Evolutionary conservation across 1,140 invertebrate genomes (phyloP), one percentile per base, ranked within the genome.

Genomic region (Oedothorax gibbosus): DNA sequence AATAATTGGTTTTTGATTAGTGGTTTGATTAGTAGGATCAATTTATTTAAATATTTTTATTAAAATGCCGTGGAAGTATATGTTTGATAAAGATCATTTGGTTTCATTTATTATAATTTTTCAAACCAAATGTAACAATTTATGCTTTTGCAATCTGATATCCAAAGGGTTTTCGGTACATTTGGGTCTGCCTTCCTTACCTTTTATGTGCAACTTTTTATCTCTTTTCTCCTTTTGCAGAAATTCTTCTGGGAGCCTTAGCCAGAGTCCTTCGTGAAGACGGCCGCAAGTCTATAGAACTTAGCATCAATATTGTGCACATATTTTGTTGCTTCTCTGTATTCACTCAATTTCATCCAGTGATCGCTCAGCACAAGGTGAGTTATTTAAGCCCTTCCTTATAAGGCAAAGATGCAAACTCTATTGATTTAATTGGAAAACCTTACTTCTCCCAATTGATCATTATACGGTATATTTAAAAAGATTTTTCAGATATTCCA

Each of bases 321-420:
- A 96, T 97, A 86, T 99, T 99, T 91, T 97, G 98, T 89, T 98
- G 96, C 89, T 98, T 99, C 90, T 99, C 98, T 12, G 95, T 95
- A n/a, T 99, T 98, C 89, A 94, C 94, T 87, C 94, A 97, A 88
- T 99, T 99, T 91, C 98, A 99, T 90, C 93, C 94, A 57, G 93
- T 99, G 12, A 95, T 99, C 71, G 92, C 95, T 12, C 95, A 96
- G 88, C 96, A 96, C 88, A 97, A 97, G 91, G 94, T 95, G 88
- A 90, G 89, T 88, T 35, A 35, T 35, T 35, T 35, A 57, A 11
- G 5, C 7, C n/a, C 35, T 76, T n/a, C 7, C 11, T 75, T 72
- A 8, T 20, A 0, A 69, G 11, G 5, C 21, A 3, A 12, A 7
- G n/a, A 7, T 49, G 9, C n/a, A 69, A 69, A 51, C n/a, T 20